Conservation (phyloP, 2,797 vertebrate genomes). For the Champsocephalus gunnari region DNA sequence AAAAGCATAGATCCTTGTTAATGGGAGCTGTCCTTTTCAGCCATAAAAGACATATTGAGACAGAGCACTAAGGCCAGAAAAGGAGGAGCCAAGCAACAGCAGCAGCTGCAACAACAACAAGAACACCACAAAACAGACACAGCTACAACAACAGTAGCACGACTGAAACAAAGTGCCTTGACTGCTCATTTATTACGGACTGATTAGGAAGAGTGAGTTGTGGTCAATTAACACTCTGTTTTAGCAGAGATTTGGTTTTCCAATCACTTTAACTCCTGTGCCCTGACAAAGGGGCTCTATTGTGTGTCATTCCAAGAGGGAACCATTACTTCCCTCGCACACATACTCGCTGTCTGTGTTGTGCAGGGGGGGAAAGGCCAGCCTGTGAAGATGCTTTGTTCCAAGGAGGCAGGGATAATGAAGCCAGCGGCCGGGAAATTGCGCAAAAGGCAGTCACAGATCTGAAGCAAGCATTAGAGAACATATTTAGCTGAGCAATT, state of each 20-base stretch:
- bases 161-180: conserved; percentile 71
- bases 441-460: conserved; percentile 90
- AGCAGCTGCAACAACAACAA: conserved; percentile 71
- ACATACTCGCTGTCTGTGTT: conserved; percentile 83
- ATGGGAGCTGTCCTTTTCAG: conserved; percentile 45
- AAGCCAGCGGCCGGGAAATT: conserved; percentile 91
- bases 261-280: conserved; percentile 87
- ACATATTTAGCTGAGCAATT: conserved; percentile 93
- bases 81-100: conserved; percentile 63
- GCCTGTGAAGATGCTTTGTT: conserved; percentile 90
- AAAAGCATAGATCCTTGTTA: conserved; percentile 43
- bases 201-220: conserved; percentile 83
- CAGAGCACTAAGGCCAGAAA: conserved; percentile 59
- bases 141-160: conserved; percentile 64
- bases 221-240: conserved; percentile 89
- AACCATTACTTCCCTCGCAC: conserved; percentile 80
- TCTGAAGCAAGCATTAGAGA: conserved; percentile 90
- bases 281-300: conserved; percentile 86
- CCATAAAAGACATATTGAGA: conserved; percentile 73
- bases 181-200: conserved; percentile 79
- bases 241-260: conserved; percentile 87
- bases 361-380: conserved; percentile 62
- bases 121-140: conserved; percentile 53
- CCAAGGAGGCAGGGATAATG: conserved; percentile 88
- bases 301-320: conserved; percentile 81